Conservation (phyloP, 35 echinoderm and acorn worm species). For the Holothuria glaberrima region DNA sequence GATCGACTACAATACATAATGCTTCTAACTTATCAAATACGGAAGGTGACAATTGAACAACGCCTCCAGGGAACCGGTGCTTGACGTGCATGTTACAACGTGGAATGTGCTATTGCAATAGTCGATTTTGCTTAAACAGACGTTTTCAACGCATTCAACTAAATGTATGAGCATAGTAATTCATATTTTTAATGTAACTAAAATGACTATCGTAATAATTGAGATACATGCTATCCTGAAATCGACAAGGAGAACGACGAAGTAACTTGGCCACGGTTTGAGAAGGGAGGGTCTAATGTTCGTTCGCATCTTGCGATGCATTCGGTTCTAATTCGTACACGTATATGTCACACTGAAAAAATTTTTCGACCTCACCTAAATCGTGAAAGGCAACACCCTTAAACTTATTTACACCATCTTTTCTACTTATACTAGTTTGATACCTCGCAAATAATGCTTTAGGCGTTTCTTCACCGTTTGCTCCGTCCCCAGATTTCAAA, state of each 20-base stretch:
- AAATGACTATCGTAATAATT: constrained; percentile 9
- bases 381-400: neutral
- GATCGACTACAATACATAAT: constrained; percentile 24
- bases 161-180: neutral
- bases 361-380: constrained; percentile 18
- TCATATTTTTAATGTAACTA: constrained; percentile 14
- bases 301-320: neutral
- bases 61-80: constrained; percentile 1
- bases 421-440: neutral
- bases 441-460: constrained; percentile 17
- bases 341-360: neutral
- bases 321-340: constrained; percentile 10
- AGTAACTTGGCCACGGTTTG: neutral
- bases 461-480: neutral
- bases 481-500: constrained; percentile 12
- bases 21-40: constrained; percentile 40
- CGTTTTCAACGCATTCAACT: neutral
- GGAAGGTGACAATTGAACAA: constrained; percentile 15
- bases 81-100: neutral
- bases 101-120: neutral
- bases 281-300: neutral
- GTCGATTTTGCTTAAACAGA: constrained; percentile 14
- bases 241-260: constrained; percentile 36
- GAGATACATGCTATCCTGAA: neutral
- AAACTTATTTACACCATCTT: neutral